Conservation (phyloP, 2,113 vertebrate species). For the Tyrannus savana region DNA sequence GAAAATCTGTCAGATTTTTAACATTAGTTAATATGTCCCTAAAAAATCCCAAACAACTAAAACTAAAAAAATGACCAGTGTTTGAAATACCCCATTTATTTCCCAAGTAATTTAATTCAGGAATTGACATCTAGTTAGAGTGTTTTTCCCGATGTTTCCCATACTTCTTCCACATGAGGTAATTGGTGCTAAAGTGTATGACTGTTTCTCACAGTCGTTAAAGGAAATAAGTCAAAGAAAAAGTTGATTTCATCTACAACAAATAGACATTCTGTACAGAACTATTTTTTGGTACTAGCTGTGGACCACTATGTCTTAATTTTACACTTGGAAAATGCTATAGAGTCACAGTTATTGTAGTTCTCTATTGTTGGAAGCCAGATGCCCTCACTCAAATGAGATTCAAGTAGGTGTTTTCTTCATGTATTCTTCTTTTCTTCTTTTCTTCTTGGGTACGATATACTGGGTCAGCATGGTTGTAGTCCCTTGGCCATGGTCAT, state of each 20-base stretch:
- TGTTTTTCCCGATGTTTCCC: not conserved
- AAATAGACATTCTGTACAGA: accelerated
- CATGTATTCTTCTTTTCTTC: not conserved
- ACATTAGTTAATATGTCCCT: not conserved
- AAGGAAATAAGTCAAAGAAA: not conserved
- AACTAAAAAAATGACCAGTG: no score
- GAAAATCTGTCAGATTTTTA: not conserved
- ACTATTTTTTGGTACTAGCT: not conserved
- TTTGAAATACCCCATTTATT: not conserved
- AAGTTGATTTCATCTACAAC: not conserved
- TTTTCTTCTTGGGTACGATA: not conserved
- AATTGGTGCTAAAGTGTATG: not conserved
- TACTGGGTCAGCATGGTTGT: not conserved
- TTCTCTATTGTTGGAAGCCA: not conserved
- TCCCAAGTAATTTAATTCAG: not conserved
- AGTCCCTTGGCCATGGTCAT: not conserved
- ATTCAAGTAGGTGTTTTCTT: not conserved
- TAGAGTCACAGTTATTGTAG: not conserved
- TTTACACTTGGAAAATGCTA: not conserved
- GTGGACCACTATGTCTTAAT: not conserved
- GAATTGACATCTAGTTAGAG: not conserved
- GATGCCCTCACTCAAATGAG: not conserved
- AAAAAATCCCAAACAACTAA: not conserved
- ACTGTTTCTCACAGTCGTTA: not conserved
- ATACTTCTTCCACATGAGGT: not conserved